Conservation (phyloP, 2,113 vertebrate species). For the Syngnathus typhle region DNA sequence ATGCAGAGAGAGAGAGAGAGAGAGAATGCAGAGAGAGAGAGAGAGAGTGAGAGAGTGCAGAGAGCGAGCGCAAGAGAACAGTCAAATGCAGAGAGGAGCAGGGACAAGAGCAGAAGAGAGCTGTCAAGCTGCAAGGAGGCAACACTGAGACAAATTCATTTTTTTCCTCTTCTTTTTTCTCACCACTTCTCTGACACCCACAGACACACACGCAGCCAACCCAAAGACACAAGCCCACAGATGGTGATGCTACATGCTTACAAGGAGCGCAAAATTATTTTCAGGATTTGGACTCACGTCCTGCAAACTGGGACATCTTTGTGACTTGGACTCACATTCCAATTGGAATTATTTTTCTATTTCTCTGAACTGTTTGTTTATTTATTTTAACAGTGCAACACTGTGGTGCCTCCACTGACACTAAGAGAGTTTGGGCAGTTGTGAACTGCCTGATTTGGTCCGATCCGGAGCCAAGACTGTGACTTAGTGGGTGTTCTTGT, state of each 20-base stretch:
- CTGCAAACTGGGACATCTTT: conserved; percentile 30
- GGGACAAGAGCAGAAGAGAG: conserved; percentile 51
- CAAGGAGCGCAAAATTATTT: conserved; percentile 29
- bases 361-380: background rate
- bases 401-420: conserved; percentile 7
- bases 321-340: conserved; percentile 16
- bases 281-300: conserved; percentile 34
- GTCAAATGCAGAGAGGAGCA: conserved; percentile 47
- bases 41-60: conserved; percentile 17
- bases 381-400: conserved; percentile 7
- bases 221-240: conserved; percentile 19
- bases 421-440: conserved; percentile 7
- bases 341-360: conserved; percentile 7
- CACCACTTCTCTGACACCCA: conserved; percentile 29
- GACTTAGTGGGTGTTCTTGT: conserved; percentile 4
- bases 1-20: conserved; percentile 21
- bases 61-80: conserved; percentile 7
- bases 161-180: conserved; percentile 43
- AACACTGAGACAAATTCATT: conserved; percentile 39
- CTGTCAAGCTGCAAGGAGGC: conserved; percentile 58
- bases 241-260: conserved; percentile 22
- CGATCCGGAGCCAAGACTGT: conserved; percentile 5
- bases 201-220: conserved; percentile 13
- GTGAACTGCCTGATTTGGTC: conserved; percentile 3
- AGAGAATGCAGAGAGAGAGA: conserved; percentile 33